These are phyloP conservation scores for Cyphomyrus discorhynchus DNA, from an alignment of 2,113 vertebrate species.

Conservation along the genomic window DNA sequence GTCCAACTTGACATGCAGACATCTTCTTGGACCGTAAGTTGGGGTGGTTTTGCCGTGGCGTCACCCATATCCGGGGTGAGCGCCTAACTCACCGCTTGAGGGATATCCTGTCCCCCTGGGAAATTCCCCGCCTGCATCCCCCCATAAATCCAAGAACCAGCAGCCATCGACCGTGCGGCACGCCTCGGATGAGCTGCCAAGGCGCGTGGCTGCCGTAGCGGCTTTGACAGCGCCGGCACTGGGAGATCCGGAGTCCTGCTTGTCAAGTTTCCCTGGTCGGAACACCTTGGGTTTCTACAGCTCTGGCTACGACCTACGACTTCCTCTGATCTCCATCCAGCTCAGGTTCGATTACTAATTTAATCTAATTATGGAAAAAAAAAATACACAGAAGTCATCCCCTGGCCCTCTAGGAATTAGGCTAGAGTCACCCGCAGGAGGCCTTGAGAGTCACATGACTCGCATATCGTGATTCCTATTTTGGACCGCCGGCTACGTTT, in stretches of 20 bases:
- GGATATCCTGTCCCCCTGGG: background rate
- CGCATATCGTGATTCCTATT: constrained; percentile 60
- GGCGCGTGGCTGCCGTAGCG: background rate
- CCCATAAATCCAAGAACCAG: background rate
- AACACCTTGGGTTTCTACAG: constrained; percentile 17
- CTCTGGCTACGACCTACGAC: constrained; percentile 30
- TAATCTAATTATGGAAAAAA: constrained; percentile 60
- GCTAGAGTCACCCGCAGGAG: constrained; percentile 37
- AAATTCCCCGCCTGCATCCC: background rate
- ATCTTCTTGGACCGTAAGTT: constrained; percentile 30
- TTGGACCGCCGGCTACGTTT: constrained; percentile 63
- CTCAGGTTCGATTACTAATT: constrained; percentile 53
- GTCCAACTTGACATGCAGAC: constrained; percentile 32
- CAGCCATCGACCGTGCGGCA: background rate
- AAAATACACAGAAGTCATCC: constrained; percentile 57
- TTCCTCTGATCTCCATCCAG: constrained; percentile 34
- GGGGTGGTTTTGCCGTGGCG: constrained; percentile 40
- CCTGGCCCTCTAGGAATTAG: constrained; percentile 28
- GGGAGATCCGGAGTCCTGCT: background rate
- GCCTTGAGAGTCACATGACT: constrained; percentile 34
- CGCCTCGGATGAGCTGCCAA: background rate
- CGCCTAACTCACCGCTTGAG: background rate
- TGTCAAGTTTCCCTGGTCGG: background rate
- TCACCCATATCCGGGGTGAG: background rate
- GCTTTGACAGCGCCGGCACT: background rate